Base-by-base conservation (phyloP, 2,113 vertebrate species). In the Gavia stellata region DNA sequence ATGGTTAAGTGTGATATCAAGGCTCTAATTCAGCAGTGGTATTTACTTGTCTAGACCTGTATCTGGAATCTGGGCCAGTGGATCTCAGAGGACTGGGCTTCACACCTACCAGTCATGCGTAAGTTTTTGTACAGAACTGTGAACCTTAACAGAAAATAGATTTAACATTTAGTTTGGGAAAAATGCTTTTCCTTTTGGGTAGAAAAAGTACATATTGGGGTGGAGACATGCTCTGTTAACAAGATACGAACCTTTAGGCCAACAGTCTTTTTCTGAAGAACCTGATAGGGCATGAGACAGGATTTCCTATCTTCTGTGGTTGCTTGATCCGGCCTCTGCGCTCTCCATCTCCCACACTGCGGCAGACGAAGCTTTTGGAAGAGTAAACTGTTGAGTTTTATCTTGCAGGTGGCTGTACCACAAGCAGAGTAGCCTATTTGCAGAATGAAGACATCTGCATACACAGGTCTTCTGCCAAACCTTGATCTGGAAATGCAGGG, bases 321-420 rank as follows among this genome's bases (percentile, higher is more conserved):
- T 36, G 17, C 31, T 65, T 38, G 24, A 80, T 52, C 28, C 0
- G 0, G 25, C 38, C 52, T 59, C 52, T 72, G 47, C 1, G 2
- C 8, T 59, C n/a, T 83, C 19, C 17, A 29, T 47, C 31, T 77
- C 58, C 50, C 50, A 55, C 53, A 1, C 12, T 28, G 34, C 4
- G 4, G 71, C 55, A 83, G 38, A n/a, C 1, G 4, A 36, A 73
- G 45, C 9, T 49, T 61, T 87, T 26, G 24, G 49, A 56, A 58
- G 28, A 58, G 45, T 23, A 58, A 67, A 33, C 10, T 12, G 24
- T 44, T 44, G 40, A 65, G 38, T 75, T 85, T 52, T 47, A 26
- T 18, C 14, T 63, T 71, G 21, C 53, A 53, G 24, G 63, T 31
- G 49, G 40, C 74, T 77, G 34, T 31, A 7, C 29, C 18, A 12